phyloP scores from a whole-genome alignment of 2,888 invertebrate species.

The Chesias legatella region DNA sequence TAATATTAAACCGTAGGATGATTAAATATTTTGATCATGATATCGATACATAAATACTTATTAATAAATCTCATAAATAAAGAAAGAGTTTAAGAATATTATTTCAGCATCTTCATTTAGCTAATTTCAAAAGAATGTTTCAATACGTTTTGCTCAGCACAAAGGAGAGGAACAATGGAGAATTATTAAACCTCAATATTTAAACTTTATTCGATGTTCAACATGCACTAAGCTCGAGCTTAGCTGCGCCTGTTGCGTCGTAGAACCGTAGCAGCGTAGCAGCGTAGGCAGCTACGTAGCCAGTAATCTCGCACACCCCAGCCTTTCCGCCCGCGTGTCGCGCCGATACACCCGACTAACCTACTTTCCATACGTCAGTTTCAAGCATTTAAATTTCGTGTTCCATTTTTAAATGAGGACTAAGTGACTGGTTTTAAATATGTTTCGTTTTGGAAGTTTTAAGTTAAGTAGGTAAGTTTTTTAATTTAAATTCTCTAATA shows the following conservation, averaged over 20 bases:
- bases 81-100: too few species aligned
- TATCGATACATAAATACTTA: too few species aligned
- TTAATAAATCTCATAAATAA: too few species aligned
- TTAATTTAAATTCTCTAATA: not conserved
- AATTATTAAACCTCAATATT: not conserved
- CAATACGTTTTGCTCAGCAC: too few species aligned
- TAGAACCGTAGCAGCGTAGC: constrained; percentile 47
- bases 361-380: constrained; percentile 42
- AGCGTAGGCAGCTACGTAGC: constrained; percentile 43
- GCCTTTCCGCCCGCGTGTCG: constrained; percentile 63
- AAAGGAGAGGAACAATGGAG: not conserved
- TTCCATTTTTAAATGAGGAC: constrained; percentile 39
- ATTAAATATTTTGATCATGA: too few species aligned
- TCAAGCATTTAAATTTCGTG: constrained; percentile 29
- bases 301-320: constrained; percentile 65
- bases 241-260: constrained; percentile 68
- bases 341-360: constrained; percentile 43
- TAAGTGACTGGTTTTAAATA: constrained; percentile 39
- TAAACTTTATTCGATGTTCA: constrained; percentile 9
- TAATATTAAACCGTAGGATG: too few species aligned
- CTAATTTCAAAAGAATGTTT: too few species aligned
- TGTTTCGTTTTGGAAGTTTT: constrained; percentile 40
- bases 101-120: too few species aligned
- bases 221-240: constrained; percentile 8
- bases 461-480: constrained; percentile 38